Base-by-base conservation (phyloP, 2,113 vertebrate genomes). In the Mormyrus iriodes region DNA sequence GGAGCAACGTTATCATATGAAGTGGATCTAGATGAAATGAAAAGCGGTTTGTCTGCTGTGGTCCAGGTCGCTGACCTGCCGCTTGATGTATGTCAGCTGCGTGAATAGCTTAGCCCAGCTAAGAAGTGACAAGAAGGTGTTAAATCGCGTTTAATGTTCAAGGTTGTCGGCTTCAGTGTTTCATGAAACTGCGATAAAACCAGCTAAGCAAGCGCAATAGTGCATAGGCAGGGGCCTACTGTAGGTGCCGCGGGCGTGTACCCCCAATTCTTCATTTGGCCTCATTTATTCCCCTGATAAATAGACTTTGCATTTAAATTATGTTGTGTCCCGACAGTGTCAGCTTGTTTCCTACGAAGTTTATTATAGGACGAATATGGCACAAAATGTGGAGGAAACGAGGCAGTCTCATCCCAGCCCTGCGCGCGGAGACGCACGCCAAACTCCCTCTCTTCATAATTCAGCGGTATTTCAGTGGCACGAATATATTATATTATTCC, bases 331-430 rank as follows among this genome's bases (percentile, higher is more conserved):
- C 61, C 27, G 12, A 31, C 9, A 69, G 31, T 69, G 31, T 31
- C 0, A 69, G 1, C 31, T 12, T 31, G 0, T 69, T n/a, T 69
- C n/a, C 61, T 31, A 69, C 27, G 27, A 31, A 27, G 61, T 69
- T 69, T 24, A 27, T 69, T 13, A 12, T 31, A 13, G n/a, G 27
- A 31, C 1, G 61, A 69, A 69, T 31, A 69, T 31, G 27, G 61
- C 27, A 69, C 3, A 69, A 27, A 48, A 48, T 8, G 51, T 13
- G 15, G 24, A 51, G 12, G 8, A 51, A 85, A 85, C 31, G 51
- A 31, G 19, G 21, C 44, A 79, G 73, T 90, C 51, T 17, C 39
- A 88, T 35, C 90, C 92, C 92, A 93, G 92, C 1, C n/a, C 3
- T 27, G 44, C 76, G 52, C 76, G 44, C 39, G 51, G n/a, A 88